These are phyloP conservation scores for Pipistrellus kuhlii DNA, from an alignment of 2,797 vertebrate genomes.

Conservation along the genomic window DNA sequence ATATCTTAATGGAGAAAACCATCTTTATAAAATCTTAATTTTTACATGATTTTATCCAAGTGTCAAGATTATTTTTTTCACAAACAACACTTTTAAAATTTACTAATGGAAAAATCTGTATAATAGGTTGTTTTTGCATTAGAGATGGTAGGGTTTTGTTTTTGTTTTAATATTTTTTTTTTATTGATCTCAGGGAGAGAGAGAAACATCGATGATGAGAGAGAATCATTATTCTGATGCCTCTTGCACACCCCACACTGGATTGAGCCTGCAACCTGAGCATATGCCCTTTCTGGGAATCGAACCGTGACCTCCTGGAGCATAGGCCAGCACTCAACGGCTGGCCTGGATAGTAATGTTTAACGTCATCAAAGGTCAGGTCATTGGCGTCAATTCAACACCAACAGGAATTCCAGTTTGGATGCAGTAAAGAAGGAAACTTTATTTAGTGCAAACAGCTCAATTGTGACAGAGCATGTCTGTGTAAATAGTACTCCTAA, in stretches of 20 bases:
- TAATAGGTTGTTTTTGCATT: conserved; percentile 29
- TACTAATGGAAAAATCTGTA: background rate
- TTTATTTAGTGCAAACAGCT: background rate
- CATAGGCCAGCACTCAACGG: too few species aligned
- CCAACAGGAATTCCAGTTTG: background rate
- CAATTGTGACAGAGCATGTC: background rate
- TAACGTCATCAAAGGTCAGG: background rate
- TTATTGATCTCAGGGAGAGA: too few species aligned
- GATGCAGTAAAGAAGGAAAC: background rate
- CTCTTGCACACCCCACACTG: too few species aligned
- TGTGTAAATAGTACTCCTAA: background rate
- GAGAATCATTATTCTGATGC: too few species aligned
- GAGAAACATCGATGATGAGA: too few species aligned
- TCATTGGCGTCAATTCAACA: background rate
- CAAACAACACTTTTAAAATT: conserved; percentile 31
- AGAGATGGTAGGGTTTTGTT: background rate
- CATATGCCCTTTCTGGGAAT: too few species aligned
- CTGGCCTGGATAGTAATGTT: background rate
- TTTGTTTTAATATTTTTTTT: too few species aligned
- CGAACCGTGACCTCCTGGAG: too few species aligned
- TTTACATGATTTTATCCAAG: conserved; percentile 36
- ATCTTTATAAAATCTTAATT: conserved; percentile 28
- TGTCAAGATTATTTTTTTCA: conserved; percentile 11
- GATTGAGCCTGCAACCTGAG: too few species aligned
- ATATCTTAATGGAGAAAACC: background rate